These are phyloP conservation scores for Nasonovia ribisnigri DNA, from an alignment of 2,888 invertebrate species.

Conservation along the genomic window DNA sequence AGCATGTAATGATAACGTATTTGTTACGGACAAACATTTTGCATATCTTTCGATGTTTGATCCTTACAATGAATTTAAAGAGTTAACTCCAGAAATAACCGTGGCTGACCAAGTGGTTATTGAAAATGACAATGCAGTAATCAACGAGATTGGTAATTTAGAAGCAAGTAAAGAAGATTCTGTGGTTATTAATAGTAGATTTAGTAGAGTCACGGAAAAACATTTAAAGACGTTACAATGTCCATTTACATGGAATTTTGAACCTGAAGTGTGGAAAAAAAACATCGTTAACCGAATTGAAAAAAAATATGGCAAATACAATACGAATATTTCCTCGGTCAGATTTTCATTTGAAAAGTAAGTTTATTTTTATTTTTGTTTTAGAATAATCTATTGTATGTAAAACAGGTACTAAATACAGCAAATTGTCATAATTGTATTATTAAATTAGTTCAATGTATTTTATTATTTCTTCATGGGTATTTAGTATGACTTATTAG, in stretches of 20 bases:
- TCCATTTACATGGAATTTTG: constrained; percentile 45
- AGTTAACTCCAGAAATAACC: background rate
- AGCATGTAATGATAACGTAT: background rate
- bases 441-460: background rate
- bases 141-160: background rate
- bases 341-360: constrained; percentile 57
- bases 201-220: background rate
- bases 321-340: background rate
- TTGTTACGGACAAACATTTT: constrained; percentile 30
- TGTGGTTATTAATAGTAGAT: background rate
- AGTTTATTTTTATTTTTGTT: background rate
- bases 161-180: background rate
- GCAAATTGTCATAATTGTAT: background rate
- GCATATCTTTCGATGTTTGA: background rate
- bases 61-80: background rate
- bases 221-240: constrained; percentile 28
- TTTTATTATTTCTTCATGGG: background rate
- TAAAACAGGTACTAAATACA: background rate
- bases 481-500: background rate
- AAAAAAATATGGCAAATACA: constrained; percentile 23
- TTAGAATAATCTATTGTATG: background rate
- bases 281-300: background rate
- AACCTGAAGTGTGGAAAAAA: background rate
- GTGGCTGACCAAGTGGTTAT: background rate
- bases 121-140: background rate